phyloP scores from a whole-genome alignment of 64 coral and sea anemone species.

The Pocillopora verrucosa region DNA sequence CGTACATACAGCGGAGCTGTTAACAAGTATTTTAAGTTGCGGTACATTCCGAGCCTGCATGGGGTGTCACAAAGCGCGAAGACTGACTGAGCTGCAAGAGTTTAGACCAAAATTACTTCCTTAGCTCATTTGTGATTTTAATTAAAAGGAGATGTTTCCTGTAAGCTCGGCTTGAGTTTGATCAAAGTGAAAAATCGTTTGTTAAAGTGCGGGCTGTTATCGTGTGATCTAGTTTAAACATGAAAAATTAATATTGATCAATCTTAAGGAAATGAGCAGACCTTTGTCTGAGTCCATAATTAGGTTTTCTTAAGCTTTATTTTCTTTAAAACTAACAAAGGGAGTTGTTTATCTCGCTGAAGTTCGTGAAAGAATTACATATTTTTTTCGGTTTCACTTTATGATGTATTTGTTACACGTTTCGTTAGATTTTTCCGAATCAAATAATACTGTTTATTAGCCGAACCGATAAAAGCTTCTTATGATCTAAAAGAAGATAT shows the following conservation, averaged over 20 bases:
- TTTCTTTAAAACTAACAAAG: background rate
- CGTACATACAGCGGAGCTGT: background rate
- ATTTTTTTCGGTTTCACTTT: slow-evolving; percentile 24
- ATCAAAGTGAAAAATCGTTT: slow-evolving; percentile 7
- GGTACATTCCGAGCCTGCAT: slow-evolving; percentile 28
- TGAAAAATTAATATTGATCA: background rate
- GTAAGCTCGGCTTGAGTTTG: slow-evolving; percentile 6
- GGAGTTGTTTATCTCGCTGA: background rate
- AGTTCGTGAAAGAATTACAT: background rate
- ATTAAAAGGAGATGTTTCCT: slow-evolving; percentile 45
- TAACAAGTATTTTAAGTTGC: slow-evolving; percentile 33
- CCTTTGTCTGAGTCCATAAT: too few relatives aligned
- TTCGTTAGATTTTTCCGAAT: slow-evolving; percentile 2
- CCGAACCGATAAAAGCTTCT: background rate
- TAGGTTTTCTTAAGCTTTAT: background rate
- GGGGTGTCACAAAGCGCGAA: background rate
- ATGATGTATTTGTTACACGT: background rate
- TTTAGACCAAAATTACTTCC: slow-evolving; percentile 22
- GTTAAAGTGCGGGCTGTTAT: background rate
- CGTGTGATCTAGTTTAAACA: background rate
- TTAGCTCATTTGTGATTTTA: slow-evolving; percentile 28
- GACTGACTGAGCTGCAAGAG: background rate
- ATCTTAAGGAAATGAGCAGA: too few relatives aligned
- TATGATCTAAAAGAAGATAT: slow-evolving; percentile 12
- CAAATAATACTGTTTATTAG: slow-evolving; percentile 1